These are phyloP conservation scores for Lucinisca nassula DNA, from an alignment of 2,888 invertebrate species.

Conservation along the genomic window DNA sequence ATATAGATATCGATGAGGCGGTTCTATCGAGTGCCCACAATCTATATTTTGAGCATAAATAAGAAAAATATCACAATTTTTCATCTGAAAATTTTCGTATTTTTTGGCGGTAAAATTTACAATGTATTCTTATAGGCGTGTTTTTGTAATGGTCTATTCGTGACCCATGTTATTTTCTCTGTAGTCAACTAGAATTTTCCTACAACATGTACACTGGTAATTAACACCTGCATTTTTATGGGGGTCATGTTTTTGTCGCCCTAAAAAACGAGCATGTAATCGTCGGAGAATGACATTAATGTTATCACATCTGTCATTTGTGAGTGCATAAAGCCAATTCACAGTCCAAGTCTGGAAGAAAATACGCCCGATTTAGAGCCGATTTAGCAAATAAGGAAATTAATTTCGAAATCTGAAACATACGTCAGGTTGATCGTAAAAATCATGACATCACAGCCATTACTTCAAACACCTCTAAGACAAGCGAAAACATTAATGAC, in stretches of 20 bases:
- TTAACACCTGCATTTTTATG: slow-evolving; percentile 9
- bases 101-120: too few relatives aligned
- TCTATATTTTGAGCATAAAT: too few relatives aligned
- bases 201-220: background rate
- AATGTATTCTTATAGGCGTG: too few relatives aligned
- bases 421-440: background rate
- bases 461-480: background rate
- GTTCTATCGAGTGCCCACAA: too few relatives aligned
- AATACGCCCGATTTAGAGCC: too few relatives aligned
- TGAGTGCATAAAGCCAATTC: background rate
- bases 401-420: background rate
- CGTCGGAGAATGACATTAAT: background rate
- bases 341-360: too few relatives aligned
- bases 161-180: too few relatives aligned
- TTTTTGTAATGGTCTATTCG: too few relatives aligned
- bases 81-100: too few relatives aligned
- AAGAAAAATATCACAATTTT: too few relatives aligned
- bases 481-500: background rate
- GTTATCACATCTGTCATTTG: background rate
- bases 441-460: background rate
- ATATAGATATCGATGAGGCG: too few relatives aligned
- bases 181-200: too few relatives aligned
- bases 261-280: background rate
- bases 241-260: slow-evolving; percentile 6
- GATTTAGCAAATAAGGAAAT: background rate